Evolutionary conservation across 2,113 vertebrate genomes (phyloP).

Genomic region (Anhinga rufa): DNA sequence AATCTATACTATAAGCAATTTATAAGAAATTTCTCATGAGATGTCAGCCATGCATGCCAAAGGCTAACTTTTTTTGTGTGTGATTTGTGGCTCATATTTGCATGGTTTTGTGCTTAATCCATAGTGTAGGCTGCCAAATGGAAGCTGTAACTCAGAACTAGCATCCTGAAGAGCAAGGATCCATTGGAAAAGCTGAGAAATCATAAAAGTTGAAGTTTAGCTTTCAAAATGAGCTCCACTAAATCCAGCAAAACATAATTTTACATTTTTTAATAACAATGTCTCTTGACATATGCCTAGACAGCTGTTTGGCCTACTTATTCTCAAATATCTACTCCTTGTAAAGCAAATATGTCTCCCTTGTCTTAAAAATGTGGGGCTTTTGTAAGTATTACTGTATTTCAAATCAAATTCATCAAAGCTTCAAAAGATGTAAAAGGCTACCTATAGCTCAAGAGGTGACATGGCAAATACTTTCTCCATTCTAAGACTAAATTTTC

Average conservation of each 20-base stretch:
- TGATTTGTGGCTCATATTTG: slow-evolving; percentile 5
- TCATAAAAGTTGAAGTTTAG: neutral
- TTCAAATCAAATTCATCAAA: neutral
- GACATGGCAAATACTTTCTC: neutral
- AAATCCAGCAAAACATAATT: neutral
- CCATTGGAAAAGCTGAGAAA: neutral
- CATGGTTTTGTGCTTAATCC: slow-evolving; percentile 36
- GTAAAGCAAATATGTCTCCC: neutral
- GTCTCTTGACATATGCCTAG: neutral
- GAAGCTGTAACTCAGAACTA: slow-evolving; percentile 42
- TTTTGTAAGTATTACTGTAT: neutral
- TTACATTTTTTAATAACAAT: neutral
- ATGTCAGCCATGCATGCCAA: neutral
- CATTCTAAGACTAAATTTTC: neutral
- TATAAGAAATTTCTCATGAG: slow-evolving; percentile 27
- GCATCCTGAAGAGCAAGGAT: neutral
- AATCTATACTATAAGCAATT: neutral
- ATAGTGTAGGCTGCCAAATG: neutral
- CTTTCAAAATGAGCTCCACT: neutral
- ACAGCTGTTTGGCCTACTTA: neutral
- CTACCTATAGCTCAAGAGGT: neutral
- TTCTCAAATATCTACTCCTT: neutral
- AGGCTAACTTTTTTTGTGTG: neutral
- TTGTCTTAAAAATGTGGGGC: neutral
- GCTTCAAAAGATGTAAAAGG: neutral